Evolutionary conservation across 2,113 vertebrate genomes (phyloP).

Genomic region (Thermophis baileyi): DNA sequence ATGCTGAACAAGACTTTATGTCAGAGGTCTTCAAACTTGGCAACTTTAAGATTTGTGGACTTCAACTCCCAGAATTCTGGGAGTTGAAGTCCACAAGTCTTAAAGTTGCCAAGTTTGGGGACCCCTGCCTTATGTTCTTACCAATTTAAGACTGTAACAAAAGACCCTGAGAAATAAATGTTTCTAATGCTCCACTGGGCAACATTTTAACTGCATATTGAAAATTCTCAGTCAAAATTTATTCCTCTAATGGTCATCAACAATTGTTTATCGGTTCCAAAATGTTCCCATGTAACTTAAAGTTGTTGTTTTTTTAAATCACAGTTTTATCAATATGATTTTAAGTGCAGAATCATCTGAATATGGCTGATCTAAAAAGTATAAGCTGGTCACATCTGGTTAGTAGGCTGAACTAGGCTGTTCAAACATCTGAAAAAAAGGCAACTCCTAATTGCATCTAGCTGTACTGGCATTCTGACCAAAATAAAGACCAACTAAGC

Average conservation of each 20-base stretch:
- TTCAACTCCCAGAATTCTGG: no score
- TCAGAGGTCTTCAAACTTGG: no score
- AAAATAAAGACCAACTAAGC: background rate
- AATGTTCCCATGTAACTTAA: background rate
- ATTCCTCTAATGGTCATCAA: background rate
- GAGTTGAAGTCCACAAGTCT: no score
- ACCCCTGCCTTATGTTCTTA: background rate
- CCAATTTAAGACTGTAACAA: background rate
- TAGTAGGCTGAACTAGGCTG: background rate
- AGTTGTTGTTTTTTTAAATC: background rate
- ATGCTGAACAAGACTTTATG: background rate
- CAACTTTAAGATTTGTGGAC: no score
- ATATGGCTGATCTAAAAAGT: background rate
- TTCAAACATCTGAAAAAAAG: background rate
- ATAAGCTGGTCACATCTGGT: background rate
- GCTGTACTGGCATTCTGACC: background rate
- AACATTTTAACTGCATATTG: background rate
- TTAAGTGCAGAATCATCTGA: background rate
- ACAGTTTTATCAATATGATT: background rate
- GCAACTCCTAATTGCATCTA: background rate
- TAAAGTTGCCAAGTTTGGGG: no score
- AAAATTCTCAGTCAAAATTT: background rate
- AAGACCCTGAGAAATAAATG: background rate
- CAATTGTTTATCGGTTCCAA: background rate
- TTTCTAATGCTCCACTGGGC: background rate